Conservation (phyloP, 2,113 vertebrate genomes). For the Heloderma charlesbogerti region DNA sequence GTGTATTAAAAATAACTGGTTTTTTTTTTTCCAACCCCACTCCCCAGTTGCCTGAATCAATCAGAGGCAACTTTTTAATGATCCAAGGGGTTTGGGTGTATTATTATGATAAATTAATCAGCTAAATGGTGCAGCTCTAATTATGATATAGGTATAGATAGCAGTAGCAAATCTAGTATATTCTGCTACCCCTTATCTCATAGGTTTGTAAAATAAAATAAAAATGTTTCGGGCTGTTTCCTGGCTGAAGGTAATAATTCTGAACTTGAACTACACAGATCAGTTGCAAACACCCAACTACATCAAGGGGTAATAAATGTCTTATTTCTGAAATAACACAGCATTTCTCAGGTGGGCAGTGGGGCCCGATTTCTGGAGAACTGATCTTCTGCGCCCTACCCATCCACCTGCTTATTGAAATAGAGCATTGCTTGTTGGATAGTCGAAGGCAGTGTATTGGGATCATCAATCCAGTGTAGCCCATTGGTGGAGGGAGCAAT, state of each 20-base stretch:
- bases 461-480: no score
- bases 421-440: no score
- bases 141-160: background rate
- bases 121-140: background rate
- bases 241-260: background rate
- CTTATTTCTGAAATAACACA: background rate
- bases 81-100: background rate
- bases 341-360: no score
- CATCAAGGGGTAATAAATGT: background rate
- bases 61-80: background rate
- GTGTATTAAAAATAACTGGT: background rate
- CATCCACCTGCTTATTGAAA: no score
- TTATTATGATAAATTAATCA: background rate
- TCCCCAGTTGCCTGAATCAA: background rate
- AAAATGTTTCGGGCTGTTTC: background rate
- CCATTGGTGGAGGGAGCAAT: no score
- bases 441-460: no score
- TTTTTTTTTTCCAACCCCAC: no score
- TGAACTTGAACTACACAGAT: background rate
- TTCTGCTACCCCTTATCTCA: background rate
- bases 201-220: background rate
- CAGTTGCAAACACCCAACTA: background rate
- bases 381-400: no score
- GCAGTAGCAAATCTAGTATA: background rate
- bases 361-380: no score